phyloP scores from a whole-genome alignment of 2,113 vertebrate genomes.

The Tetraodon nigroviridis region DNA sequence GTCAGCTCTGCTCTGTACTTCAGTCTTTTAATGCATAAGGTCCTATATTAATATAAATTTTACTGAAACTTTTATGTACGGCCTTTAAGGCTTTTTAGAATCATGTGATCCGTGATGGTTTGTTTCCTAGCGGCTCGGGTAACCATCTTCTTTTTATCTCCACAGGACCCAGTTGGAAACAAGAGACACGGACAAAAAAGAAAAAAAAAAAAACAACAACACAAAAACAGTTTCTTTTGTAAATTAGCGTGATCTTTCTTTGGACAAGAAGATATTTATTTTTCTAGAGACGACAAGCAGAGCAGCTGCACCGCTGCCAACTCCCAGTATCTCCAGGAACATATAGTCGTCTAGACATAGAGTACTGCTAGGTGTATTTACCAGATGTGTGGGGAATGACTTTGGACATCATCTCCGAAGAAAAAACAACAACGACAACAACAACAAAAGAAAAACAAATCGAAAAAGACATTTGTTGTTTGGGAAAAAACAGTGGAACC shows the following conservation, averaged over 20 bases:
- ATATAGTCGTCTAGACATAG: constrained; percentile 66
- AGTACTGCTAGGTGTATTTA: constrained; percentile 68
- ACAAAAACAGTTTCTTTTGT: constrained; percentile 77
- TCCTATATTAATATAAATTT: constrained; percentile 26
- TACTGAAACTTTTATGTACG: constrained; percentile 12
- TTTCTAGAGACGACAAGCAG: constrained; percentile 85
- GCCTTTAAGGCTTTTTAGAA: background rate
- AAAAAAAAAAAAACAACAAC: too few relatives aligned
- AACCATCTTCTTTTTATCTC: constrained; percentile 63
- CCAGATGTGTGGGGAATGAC: constrained; percentile 55
- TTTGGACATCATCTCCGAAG: constrained; percentile 49
- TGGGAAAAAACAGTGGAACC: constrained; percentile 35
- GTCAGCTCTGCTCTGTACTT: constrained; percentile 21
- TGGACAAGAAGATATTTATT: constrained; percentile 96
- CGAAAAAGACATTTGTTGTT: constrained; percentile 38
- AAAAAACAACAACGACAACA: constrained; percentile 45
- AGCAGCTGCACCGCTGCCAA: constrained; percentile 57
- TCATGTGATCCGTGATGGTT: too few relatives aligned
- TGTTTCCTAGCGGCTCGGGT: background rate
- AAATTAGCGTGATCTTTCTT: constrained; percentile 80
- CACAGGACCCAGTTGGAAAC: constrained; percentile 88
- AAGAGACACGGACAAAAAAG: constrained; percentile 64
- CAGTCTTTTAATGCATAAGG: constrained; percentile 19
- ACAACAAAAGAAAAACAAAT: constrained; percentile 4
- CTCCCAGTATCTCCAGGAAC: constrained; percentile 66